These are phyloP conservation scores for Hydrophis major DNA, from an alignment of 2,797 vertebrate genomes.

Conservation along the genomic window DNA sequence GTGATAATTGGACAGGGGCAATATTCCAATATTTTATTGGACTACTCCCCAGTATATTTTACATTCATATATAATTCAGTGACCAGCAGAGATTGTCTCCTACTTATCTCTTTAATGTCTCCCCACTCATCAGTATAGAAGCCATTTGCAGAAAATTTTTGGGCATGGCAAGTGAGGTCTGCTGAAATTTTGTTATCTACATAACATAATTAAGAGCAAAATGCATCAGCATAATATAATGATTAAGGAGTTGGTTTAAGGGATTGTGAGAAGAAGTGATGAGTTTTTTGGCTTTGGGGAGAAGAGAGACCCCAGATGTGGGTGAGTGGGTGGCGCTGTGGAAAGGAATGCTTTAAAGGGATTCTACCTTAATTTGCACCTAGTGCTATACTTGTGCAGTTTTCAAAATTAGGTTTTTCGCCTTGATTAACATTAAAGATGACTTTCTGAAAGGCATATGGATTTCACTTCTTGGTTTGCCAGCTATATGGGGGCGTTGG, in stretches of 20 bases:
- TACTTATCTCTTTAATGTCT: not conserved
- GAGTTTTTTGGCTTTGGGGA: too few relatives aligned
- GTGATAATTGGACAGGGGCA: not conserved
- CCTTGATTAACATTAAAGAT: not conserved
- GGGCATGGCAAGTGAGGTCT: too few relatives aligned
- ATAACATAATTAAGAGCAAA: too few relatives aligned
- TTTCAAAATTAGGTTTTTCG: not conserved
- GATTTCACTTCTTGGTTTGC: not conserved
- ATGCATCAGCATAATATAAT: too few relatives aligned
- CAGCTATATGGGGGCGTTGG: not conserved
- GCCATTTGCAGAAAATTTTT: not conserved
- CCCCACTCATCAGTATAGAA: not conserved
- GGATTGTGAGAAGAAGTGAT: too few relatives aligned
- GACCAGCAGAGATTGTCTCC: not conserved
- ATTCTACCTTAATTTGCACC: not conserved
- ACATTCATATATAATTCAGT: not conserved
- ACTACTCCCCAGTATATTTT: not conserved
- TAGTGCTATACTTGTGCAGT: not conserved
- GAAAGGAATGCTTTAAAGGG: not conserved
- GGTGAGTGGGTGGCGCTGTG: not conserved
- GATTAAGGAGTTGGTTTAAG: too few relatives aligned
- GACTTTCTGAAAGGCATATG: not conserved
- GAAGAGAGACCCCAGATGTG: not conserved
- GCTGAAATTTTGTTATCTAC: not conserved
- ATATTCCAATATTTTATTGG: not conserved